Base-by-base conservation (phyloP, 1,140 invertebrate species). In the Lasaia peninsularis region DNA sequence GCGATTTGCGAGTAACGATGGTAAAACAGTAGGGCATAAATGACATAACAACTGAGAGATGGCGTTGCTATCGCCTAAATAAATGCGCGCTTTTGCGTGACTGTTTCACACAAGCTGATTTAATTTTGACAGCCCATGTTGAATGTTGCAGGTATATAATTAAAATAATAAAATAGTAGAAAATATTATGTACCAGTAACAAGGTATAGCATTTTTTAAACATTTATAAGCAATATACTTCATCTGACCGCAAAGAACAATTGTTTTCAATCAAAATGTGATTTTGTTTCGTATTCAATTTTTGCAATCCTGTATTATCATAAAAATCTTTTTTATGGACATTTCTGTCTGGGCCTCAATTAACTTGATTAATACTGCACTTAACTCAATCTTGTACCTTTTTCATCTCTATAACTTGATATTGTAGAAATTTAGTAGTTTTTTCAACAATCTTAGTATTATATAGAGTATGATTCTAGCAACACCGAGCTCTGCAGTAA, bases 401-500 rank as follows among this genome's bases (percentile, higher is more conserved):
- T 16, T 16, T 18, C 16, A 6, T 9, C 12, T 14, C 12, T 12
- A 16, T 6, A n/a, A n/a, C n/a, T 14, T 16, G 1, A 16, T 18
- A 0, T 40, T 14, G 16, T 9, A 2, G 5, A 40, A 16, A 2
- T 1, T 40, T 40, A 14, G 12, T 40, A 2, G 14, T 6, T 2
- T 18, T 40, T 40, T 18, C 1, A 28, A 62, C 55, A 59, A 35
- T 63, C 65, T 28, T 64, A 44, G 67, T 76, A 76, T 62, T 48
- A 60, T 50, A 50, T 54, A 56, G 32, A 74, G 62, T 75, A 53
- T 51, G 11, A 37, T 44, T 11, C 49, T 78, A 77, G 82, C 77
- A 88, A 84, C 80, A 87, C 75, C 68, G 51, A 65, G 63, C 56
- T 78, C 78, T 87, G 86, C 84, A 86, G 82, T 82, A 86, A 85